phyloP scores from a whole-genome alignment of 1,140 invertebrate species.

The Luehdorfia chinensis region DNA sequence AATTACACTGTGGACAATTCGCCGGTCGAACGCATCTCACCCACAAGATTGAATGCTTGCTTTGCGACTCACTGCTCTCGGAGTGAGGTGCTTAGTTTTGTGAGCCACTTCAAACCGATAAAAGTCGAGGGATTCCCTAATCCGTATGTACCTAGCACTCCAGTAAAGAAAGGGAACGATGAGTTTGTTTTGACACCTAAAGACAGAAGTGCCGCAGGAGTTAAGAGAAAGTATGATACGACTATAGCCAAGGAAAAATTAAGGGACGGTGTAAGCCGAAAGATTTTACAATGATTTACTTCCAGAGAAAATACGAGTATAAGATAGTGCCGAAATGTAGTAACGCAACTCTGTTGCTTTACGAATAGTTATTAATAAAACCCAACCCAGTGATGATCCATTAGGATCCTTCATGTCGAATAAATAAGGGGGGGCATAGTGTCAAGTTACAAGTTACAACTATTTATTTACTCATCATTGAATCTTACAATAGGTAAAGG shows the following conservation, averaged over 20 bases:
- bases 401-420: too few relatives aligned
- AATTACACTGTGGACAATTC: conserved; percentile 38
- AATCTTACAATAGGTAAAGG: too few relatives aligned
- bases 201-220: neutral
- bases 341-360: too few relatives aligned
- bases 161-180: neutral
- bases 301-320: too few relatives aligned
- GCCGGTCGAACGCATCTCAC: conserved; percentile 40
- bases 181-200: neutral
- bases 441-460: too few relatives aligned
- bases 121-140: conserved; percentile 41
- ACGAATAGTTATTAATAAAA: too few relatives aligned
- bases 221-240: neutral
- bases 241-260: neutral
- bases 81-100: conserved; percentile 40
- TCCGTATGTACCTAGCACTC: neutral
- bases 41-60: conserved; percentile 74
- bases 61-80: conserved; percentile 82
- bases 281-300: too few relatives aligned
- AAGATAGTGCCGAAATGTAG: too few relatives aligned
- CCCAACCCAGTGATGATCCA: too few relatives aligned
- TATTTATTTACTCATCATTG: too few relatives aligned
- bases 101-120: conserved; percentile 39
- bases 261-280: too few relatives aligned
- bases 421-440: too few relatives aligned